Evolutionary conservation across 2,797 vertebrate genomes (phyloP), one percentile per base, ranked within the genome.

Genomic region (Caiman crocodilus): DNA sequence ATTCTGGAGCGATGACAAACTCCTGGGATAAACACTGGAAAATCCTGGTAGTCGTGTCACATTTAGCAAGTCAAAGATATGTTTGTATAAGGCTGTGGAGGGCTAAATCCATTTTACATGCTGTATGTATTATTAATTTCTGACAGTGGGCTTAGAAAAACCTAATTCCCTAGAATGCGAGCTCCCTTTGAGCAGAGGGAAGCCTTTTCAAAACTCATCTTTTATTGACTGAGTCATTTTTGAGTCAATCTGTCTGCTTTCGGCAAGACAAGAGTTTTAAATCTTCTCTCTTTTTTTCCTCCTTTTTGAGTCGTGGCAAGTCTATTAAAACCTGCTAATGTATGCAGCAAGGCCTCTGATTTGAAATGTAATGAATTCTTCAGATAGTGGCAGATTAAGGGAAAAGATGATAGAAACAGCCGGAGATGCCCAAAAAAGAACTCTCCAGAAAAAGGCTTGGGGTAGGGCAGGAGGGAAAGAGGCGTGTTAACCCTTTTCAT

Each of bases 221-320:
- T 98, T 98, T 97, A 98, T 97, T 97, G 98, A 98, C 97, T 88
- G 89, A 98, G 95, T 97, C 96, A 96, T 97, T 98, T 97, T 93
- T 83, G 84, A 98, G 97, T 97, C 97, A 97, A 97, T 97, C 97
- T 97, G 97, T 96, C 97, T 97, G 97, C 97, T 98, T 97, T 96
- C n/a, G 82, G 97, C 93, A 96, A 97, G 97, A 98, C 96, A 95
- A 96, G 97, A 96, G 97, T 95, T 97, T 97, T 97, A 97, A 97
- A 98, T 97, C 96, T 97, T 94, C 96, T 96, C 74, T 21, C 96
- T 96, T 90, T 94, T 96, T 95, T 85, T 84, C 77, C 84, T 93
- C 95, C 94, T 97, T 92, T 95, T 92, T 87, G 95, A 96, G 95
- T 93, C 5, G 14, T 89, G 91, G 97, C 94, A 94, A 97, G 97